phyloP scores from a whole-genome alignment of 2,888 invertebrate species.

The Callimorpha dominula region DNA sequence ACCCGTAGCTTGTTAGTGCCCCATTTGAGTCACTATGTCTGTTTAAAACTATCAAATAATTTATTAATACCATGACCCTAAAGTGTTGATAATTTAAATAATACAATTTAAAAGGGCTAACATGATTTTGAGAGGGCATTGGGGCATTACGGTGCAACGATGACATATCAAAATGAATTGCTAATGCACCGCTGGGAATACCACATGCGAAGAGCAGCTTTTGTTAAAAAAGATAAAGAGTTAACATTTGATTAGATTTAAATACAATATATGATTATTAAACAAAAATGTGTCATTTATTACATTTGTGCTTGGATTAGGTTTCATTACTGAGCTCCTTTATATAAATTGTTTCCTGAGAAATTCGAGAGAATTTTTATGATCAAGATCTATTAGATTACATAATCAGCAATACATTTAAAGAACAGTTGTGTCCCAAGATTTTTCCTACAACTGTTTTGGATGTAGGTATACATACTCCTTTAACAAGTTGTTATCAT shows the following conservation, averaged over 20 bases:
- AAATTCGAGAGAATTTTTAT: too few relatives aligned
- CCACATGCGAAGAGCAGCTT: conserved; percentile 44
- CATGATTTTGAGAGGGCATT: conserved; percentile 59
- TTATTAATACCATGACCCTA: conserved; percentile 47
- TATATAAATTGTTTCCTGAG: too few relatives aligned
- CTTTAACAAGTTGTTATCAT: too few relatives aligned
- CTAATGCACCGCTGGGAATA: conserved; percentile 69
- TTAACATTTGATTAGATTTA: background rate
- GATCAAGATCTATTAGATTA: too few relatives aligned
- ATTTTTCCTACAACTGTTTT: too few relatives aligned
- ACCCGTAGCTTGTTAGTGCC: background rate
- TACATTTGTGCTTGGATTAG: too few relatives aligned
- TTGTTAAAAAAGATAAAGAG: background rate
- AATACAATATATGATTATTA: too few relatives aligned
- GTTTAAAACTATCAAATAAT: conserved; percentile 35
- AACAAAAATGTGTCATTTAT: too few relatives aligned
- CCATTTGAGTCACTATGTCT: conserved; percentile 4
- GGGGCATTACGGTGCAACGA: conserved; percentile 70
- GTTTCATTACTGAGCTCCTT: too few relatives aligned
- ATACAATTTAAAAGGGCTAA: conserved; percentile 71
- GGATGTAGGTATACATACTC: too few relatives aligned
- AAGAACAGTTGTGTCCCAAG: too few relatives aligned
- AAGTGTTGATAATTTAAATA: conserved; percentile 72
- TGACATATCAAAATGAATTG: conserved; percentile 84
- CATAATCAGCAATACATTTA: too few relatives aligned